These are phyloP conservation scores for Aethes cnicana DNA, from an alignment of 2,888 invertebrate species.

Conservation along the genomic window DNA sequence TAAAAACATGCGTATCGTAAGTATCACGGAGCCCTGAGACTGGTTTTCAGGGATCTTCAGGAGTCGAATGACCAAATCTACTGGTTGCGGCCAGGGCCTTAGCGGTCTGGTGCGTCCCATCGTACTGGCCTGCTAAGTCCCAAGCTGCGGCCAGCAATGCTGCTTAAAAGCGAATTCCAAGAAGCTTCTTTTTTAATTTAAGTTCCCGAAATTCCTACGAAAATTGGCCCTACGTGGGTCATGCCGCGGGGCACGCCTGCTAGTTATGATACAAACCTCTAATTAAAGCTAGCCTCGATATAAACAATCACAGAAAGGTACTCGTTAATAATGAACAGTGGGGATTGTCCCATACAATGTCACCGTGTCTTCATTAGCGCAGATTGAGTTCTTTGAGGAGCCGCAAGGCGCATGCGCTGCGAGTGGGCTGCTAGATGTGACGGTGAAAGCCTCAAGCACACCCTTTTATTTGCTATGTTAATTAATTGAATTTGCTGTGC, in stretches of 20 bases:
- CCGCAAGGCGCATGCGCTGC: neutral
- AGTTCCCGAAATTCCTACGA: too few species aligned
- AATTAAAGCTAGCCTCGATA: too few species aligned
- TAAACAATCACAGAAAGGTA: too few species aligned
- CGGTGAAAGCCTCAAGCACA: neutral
- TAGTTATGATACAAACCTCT: too few species aligned
- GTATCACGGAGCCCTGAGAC: too few species aligned
- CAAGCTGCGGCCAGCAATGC: slow-evolving; percentile 82
- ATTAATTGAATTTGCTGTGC: too few species aligned
- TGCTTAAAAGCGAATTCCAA: neutral
- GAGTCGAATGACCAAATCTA: neutral
- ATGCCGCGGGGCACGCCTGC: too few species aligned
- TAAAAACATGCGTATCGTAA: too few species aligned
- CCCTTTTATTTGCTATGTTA: neutral
- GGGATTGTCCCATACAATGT: slow-evolving; percentile 55
- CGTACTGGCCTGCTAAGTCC: slow-evolving; percentile 95
- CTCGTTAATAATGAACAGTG: slow-evolving; percentile 20
- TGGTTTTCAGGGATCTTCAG: neutral
- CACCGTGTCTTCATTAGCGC: slow-evolving; percentile 48
- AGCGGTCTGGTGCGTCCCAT: slow-evolving; percentile 85
- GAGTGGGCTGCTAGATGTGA: neutral
- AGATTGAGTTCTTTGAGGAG: slow-evolving; percentile 10
- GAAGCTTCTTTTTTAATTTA: too few species aligned
- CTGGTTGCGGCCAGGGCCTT: slow-evolving; percentile 85
- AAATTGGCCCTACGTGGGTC: too few species aligned